phyloP scores from a whole-genome alignment of 92 coral and sea anemone species.

The Heliopora coerulea region DNA sequence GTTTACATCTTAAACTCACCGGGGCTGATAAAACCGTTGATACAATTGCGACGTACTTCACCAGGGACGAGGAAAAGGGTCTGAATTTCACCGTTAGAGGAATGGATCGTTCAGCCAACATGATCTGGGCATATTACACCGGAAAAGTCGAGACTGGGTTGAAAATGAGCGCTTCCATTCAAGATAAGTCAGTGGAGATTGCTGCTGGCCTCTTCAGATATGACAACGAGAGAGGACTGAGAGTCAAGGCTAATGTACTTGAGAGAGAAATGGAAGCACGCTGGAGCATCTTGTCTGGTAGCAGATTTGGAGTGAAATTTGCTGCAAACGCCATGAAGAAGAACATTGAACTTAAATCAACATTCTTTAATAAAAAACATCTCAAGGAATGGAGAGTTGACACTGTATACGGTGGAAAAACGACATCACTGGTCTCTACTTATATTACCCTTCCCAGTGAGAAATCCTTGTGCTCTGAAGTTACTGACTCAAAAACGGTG shows the following conservation, averaged over 20 bases:
- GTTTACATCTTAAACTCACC: not conserved
- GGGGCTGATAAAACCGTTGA: slow-evolving; percentile 53
- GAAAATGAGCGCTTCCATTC: slow-evolving; percentile 60
- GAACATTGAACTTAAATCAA: slow-evolving; percentile 60
- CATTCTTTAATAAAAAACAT: slow-evolving; percentile 51
- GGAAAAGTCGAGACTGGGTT: slow-evolving; percentile 54
- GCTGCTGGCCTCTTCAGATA: slow-evolving; percentile 55
- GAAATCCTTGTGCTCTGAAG: slow-evolving; percentile 50
- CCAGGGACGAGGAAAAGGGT: slow-evolving; percentile 61
- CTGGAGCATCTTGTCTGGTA: slow-evolving; percentile 65
- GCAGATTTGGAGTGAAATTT: slow-evolving; percentile 68
- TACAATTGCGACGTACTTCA: slow-evolving; percentile 54
- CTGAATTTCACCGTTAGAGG: slow-evolving; percentile 64
- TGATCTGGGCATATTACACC: slow-evolving; percentile 69
- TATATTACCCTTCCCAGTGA: slow-evolving; percentile 39
- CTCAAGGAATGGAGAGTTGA: slow-evolving; percentile 69
- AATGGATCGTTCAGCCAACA: slow-evolving; percentile 54
- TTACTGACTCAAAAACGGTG: slow-evolving; percentile 38
- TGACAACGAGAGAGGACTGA: slow-evolving; percentile 60
- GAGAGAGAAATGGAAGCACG: slow-evolving; percentile 67
- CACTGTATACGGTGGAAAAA: slow-evolving; percentile 57
- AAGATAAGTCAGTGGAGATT: slow-evolving; percentile 61
- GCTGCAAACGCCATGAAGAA: slow-evolving; percentile 62
- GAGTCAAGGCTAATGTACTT: slow-evolving; percentile 66
- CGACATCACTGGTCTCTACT: slow-evolving; percentile 36